Evolutionary conservation across 2,113 vertebrate species (phyloP), one percentile per base, ranked within the genome.

Genomic region (Callipepla californica): DNA sequence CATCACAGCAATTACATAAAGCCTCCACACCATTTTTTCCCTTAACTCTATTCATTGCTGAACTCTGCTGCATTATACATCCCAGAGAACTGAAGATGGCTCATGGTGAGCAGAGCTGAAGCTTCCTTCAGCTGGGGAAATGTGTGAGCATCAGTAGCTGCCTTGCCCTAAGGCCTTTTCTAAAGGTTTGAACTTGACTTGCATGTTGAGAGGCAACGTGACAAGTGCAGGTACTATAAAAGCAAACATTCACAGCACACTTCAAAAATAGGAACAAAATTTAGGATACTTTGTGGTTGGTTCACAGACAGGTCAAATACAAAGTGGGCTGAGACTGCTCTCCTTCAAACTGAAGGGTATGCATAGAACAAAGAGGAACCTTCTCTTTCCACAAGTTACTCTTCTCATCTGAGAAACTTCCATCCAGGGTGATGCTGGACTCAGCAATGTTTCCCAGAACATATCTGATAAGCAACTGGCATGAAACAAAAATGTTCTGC

Each of bases 21-120:
- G 1, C 8, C 8, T 68, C 38, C 34, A 74, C 19, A 63, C 1
- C 1, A 9, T 55, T n/a, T 73, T 45, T 70, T 14, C 1, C 42
- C 47, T 47, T 13, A 81, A 34, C 4, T 48, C 32, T 73, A 9
- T 59, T 84, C 3, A 3, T 20, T 53, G 19, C 36, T 62, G 26
- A 85, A 48, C 12, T 53, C 8, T 69, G 14, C 36, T 69, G 58
- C 28, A 7, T 57, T 76, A 57, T 34, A 22, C 70, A 72, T 67
- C 72, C 70, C 30, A 48, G 15, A 16, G 51, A 65, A 7, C 16
- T 68, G 36, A 67, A 38, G 87, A 75, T 12, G 40, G 22, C 13
- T 90, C 44, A 11, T 25, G 38, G 5, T 36, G 48, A 84, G 48
- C 44, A 48, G 69, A 80, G 28, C 6, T 32, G 80, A 80, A 81